phyloP scores from a whole-genome alignment of 92 coral and sea anemone genomes.

The Phymanthus crucifer region DNA sequence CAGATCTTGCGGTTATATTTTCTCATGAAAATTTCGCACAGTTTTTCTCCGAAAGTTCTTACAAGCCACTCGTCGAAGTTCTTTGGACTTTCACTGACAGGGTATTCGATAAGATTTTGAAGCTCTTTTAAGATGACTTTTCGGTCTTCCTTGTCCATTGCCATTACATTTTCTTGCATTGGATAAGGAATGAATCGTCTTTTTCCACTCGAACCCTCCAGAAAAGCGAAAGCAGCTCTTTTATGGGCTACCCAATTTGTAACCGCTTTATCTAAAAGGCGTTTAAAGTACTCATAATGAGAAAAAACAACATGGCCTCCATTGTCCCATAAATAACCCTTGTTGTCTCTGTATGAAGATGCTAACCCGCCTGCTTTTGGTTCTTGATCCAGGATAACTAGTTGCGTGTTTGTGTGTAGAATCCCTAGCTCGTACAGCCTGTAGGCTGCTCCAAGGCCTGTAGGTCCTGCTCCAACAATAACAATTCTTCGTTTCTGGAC shows the following conservation, averaged over 20 bases:
- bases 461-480: constrained; percentile 64
- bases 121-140: constrained; percentile 35
- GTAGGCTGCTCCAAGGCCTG: constrained; percentile 65
- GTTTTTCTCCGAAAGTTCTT: constrained; percentile 52
- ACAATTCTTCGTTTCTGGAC: constrained; percentile 23
- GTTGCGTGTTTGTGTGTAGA: constrained; percentile 25
- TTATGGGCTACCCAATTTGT: constrained; percentile 46
- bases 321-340: constrained; percentile 72
- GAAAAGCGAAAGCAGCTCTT: constrained; percentile 61
- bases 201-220: constrained; percentile 60
- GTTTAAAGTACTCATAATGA: constrained; percentile 60
- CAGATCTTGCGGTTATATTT: constrained; percentile 69
- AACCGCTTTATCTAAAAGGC: constrained; percentile 37
- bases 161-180: constrained; percentile 43
- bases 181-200: constrained; percentile 68
- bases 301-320: constrained; percentile 71
- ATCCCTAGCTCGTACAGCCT: constrained; percentile 47
- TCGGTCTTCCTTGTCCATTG: constrained; percentile 55
- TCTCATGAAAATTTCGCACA: constrained; percentile 57
- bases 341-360: constrained; percentile 55
- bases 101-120: constrained; percentile 27
- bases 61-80: constrained; percentile 69
- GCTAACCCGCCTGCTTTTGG: constrained; percentile 64
- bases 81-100: constrained; percentile 11
- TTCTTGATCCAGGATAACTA: constrained; percentile 46